These are phyloP conservation scores for Podabrus alpinus DNA, from an alignment of 2,888 invertebrate genomes.

Conservation along the genomic window DNA sequence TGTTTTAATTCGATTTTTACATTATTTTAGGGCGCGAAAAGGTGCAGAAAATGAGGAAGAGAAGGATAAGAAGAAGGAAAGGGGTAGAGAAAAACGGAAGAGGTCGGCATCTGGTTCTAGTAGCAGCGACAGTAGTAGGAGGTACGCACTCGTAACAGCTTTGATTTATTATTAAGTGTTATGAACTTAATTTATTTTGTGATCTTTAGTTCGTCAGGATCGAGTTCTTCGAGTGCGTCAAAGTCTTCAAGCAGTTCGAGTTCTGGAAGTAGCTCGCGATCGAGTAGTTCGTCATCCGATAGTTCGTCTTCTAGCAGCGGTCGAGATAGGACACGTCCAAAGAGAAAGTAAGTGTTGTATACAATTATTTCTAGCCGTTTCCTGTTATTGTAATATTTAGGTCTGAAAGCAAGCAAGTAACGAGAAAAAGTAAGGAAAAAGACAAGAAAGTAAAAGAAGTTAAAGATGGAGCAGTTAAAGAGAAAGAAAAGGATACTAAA, in stretches of 20 bases:
- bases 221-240: conserved; percentile 81
- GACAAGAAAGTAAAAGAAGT: conserved; percentile 49
- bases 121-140: conserved; percentile 79
- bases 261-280: conserved; percentile 61
- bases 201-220: conserved; percentile 72
- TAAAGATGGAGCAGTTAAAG: conserved; percentile 30
- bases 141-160: conserved; percentile 34
- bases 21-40: conserved; percentile 70
- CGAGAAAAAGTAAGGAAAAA: conserved; percentile 48
- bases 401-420: conserved; percentile 49
- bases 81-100: conserved; percentile 66
- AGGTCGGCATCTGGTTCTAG: conserved; percentile 76
- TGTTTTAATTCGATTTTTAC: background rate
- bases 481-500: conserved; percentile 54
- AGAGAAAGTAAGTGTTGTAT: conserved; percentile 65
- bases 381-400: background rate
- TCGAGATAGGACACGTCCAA: conserved; percentile 65
- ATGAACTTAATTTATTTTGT: background rate
- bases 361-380: background rate
- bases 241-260: conserved; percentile 79
- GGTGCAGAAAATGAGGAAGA: conserved; percentile 74
- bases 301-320: conserved; percentile 70
- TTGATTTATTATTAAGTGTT: background rate
- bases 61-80: conserved; percentile 69
- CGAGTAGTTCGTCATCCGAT: conserved; percentile 62